Base-by-base conservation (phyloP, 2,888 invertebrate species). In the Agrotis ipsilon region DNA sequence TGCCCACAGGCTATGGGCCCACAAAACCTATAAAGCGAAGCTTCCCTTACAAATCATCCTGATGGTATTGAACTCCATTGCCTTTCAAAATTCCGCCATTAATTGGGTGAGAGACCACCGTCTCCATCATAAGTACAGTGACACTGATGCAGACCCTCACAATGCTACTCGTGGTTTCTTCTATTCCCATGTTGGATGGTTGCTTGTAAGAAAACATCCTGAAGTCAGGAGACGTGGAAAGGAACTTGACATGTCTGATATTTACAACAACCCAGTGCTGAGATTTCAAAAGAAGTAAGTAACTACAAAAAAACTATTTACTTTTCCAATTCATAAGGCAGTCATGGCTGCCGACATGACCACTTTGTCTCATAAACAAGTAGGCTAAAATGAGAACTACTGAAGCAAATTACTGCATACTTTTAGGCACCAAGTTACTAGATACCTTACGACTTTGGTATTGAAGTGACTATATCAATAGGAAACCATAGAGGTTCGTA, bases 171-270 rank as follows among this genome's bases (percentile, higher is more conserved):
- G 98, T 63, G 98, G 98, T 3, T 98, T 98, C 92, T 98, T 98
- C 95, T 98, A 98, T 91, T 96, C 98, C 0, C 98, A 98, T 89
- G 96, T 98, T 62, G 98, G 98, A n/a, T 98, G 98, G 98, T 92
- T 98, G 51, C 88, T 98, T 63, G 97, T 97, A 78, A 96, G 96
- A 71, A 98, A 98, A 91, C 98, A 98, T 86, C 97, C 97, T 0
- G 97, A 97, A 72, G 98, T 98, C 18, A 97, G 94, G 81, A 94
- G 91, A 46, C 97, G 97, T 87, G 98, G 98, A 64, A 97, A 97
- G 80, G 93, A 94, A 49, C 95, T 98, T 63, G 98, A 98, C 81
- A 88, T 98, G 87, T 97, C 97, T 24, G 98, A 98, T 90, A 94
- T 98, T 65, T 93, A 96, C 75, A 94, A 91, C 39, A 98, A 98